Evolutionary conservation across 2,113 vertebrate genomes (phyloP), one percentile per base, ranked within the genome.

Genomic region (Clarias batrachus): DNA sequence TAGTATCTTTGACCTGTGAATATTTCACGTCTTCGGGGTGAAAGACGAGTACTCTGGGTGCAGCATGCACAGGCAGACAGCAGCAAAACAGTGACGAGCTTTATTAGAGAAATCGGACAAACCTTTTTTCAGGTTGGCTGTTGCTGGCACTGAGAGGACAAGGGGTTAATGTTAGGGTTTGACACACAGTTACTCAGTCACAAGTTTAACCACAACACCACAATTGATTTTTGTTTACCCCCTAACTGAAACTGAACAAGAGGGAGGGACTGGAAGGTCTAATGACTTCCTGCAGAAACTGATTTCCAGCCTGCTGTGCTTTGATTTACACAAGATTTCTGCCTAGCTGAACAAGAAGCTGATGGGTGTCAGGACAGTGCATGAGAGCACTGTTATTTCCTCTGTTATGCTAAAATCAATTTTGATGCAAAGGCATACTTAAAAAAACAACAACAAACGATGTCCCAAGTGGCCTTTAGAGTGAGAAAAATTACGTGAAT

Each of bases 61-160:
- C 16, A 71, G 63, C 63, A 81, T 71, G 74, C 68, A 9, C 23
- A 74, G 81, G 82, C 68, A n/a, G 62, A 37, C 68, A 62, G 89
- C 14, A 59, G 84, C 60, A 48, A 30, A 33, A 68, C 52, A 30
- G 9, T n/a, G n/a, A 41, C 41, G 3, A 41, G 30, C 21, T 9
- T 3, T 3, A 81, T 41, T 27, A 81, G 86, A 23, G 88, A 70
- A 54, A 48, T n/a, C 17, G 11, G 74, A 95, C 95, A 93, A 93
- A 95, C 94, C 95, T 94, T 91, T 92, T 88, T 93, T 68, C 80
- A 89, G 83, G 13, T 27, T 54, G 68, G 70, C 13, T 33, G 88
- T 86, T 88, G 13, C 68, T 81, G 88, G 9, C 91, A 89, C 88
- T 92, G 85, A 90, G 86, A 92, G 83, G 90, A 93, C 92, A 88